These are phyloP conservation scores for Oopsacas minuta DNA, from an alignment of 37 sponge, comb jelly and placozoan species.

Conservation along the genomic window DNA sequence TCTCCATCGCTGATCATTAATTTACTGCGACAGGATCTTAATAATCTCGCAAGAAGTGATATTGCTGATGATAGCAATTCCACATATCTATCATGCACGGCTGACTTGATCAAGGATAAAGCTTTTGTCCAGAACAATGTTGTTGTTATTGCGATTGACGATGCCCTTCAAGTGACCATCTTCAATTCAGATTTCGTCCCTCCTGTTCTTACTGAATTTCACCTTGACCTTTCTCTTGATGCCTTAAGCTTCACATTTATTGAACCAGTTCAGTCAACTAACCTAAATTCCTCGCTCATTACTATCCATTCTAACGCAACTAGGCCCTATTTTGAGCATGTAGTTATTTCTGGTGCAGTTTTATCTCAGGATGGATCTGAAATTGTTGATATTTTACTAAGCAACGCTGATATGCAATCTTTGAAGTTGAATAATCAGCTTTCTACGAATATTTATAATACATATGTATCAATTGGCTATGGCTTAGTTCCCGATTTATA, in stretches of 20 bases:
- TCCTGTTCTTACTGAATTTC: constrained; percentile 37
- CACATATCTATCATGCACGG: constrained; percentile 40
- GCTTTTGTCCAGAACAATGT: constrained; percentile 47
- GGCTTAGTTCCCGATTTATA: constrained; percentile 31
- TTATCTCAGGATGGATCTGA: constrained; percentile 4
- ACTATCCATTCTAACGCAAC: constrained; percentile 35
- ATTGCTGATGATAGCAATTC: constrained; percentile 27
- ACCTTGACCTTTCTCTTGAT: constrained; percentile 40
- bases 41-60: constrained; percentile 31
- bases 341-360: constrained; percentile 36
- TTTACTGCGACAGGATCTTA: constrained; percentile 38
- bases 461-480: constrained; percentile 41
- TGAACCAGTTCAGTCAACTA: constrained; percentile 49
- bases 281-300: constrained; percentile 40
- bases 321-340: constrained; percentile 2
- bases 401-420: constrained; percentile 38
- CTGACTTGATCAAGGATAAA: constrained; percentile 45
- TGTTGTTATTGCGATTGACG: constrained; percentile 15
- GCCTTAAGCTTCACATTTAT: constrained; percentile 43
- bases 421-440: constrained; percentile 51
- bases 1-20: constrained; percentile 24
- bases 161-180: constrained; percentile 32
- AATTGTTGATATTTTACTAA: constrained; percentile 32
- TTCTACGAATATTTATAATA: constrained; percentile 43
- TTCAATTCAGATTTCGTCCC: constrained; percentile 48